A percentile compares a stretch with the other conserved stretches of the same genome.
Evolutionary conservation across 2,797 vertebrate species (phyloP).

Genomic region (Atherinosoma microstoma): DNA sequence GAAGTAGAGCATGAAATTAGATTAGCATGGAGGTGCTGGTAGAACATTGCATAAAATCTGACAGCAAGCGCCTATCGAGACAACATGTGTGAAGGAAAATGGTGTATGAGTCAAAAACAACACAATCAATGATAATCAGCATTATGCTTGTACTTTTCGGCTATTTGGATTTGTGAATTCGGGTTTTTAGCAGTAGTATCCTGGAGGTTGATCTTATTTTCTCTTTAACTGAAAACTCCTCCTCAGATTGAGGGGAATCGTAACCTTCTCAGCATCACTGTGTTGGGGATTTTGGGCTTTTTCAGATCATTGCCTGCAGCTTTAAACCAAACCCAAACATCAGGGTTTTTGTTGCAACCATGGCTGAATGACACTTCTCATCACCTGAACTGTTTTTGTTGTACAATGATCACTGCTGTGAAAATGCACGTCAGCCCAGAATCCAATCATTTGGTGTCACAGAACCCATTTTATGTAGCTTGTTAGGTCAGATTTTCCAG

Average conservation of each 20-base stretch:
- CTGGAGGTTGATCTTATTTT: background rate
- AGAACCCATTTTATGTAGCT: too few relatives aligned
- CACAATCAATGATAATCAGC: too few relatives aligned
- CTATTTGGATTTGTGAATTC: background rate
- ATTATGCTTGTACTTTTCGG: background rate
- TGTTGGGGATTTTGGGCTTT: background rate
- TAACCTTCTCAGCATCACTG: background rate
- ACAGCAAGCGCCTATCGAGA: conserved; percentile 39
- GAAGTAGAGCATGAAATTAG: conserved; percentile 78
- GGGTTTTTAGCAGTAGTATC: too few relatives aligned
- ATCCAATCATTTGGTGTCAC: background rate
- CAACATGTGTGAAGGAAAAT: conserved; percentile 22
- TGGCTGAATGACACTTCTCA: background rate
- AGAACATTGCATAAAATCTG: conserved; percentile 60
- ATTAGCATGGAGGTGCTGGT: conserved; percentile 68
- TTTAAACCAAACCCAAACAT: background rate
- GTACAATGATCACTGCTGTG: too few relatives aligned
- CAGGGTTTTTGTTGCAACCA: background rate
- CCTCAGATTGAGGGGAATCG: background rate
- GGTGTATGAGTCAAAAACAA: background rate
- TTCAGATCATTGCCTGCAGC: background rate
- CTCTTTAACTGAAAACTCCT: background rate
- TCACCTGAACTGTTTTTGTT: background rate
- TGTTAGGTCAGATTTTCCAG: too few relatives aligned
- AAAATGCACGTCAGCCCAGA: background rate